These are phyloP conservation scores for Polydrusus cervinus DNA, from an alignment of 2,888 invertebrate genomes.

Conservation along the genomic window DNA sequence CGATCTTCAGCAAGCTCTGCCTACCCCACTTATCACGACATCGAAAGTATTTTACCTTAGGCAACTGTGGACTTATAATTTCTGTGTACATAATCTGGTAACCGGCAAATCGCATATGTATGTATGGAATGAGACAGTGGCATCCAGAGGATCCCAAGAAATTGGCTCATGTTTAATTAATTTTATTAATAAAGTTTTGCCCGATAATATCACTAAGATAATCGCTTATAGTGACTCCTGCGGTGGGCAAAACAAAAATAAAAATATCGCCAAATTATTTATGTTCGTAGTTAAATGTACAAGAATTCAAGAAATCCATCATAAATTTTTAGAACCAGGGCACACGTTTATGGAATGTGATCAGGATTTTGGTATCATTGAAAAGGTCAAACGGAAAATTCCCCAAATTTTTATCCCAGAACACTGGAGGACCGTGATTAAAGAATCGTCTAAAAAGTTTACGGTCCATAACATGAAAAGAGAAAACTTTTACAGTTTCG, in stretches of 20 bases:
- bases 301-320: conserved; percentile 36
- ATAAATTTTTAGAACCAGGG: conserved; percentile 43
- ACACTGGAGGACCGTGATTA: conserved; percentile 40
- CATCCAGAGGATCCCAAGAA: conserved; percentile 56
- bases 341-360: conserved; percentile 44
- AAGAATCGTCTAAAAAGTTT: conserved; percentile 42
- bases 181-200: conserved; percentile 33
- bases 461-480: conserved; percentile 38
- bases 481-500: conserved; percentile 43
- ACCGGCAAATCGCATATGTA: conserved; percentile 54
- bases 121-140: conserved; percentile 56
- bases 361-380: conserved; percentile 39
- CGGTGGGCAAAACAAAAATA: conserved; percentile 48
- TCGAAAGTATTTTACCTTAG: conserved; percentile 37
- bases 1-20: conserved; percentile 56
- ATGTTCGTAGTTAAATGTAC: conserved; percentile 42
- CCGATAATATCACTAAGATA: conserved; percentile 22
- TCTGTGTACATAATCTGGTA: conserved; percentile 52
- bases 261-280: conserved; percentile 45
- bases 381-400: conserved; percentile 39
- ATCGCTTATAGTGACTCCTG: conserved; percentile 42
- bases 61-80: conserved; percentile 57
- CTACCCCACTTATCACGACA: conserved; percentile 48
- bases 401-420: conserved; percentile 44
- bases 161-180: conserved; percentile 55